phyloP scores from a whole-genome alignment of 2,113 vertebrate genomes.

The Emydura subglobosa region DNA sequence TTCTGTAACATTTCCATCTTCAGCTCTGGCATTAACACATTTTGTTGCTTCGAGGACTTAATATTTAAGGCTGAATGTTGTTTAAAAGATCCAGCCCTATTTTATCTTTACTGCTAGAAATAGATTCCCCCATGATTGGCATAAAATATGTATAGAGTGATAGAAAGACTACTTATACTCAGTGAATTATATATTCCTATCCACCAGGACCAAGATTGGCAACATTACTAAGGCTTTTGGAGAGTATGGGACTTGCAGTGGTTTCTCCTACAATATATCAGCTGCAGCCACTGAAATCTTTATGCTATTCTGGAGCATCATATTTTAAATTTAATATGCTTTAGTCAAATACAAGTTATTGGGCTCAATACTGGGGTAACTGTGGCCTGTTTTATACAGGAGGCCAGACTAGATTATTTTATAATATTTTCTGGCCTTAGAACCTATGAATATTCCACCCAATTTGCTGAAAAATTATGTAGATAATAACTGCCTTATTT shows the following conservation, averaged over 20 bases:
- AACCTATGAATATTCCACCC: not conserved
- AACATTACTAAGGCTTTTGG: constrained; percentile 41
- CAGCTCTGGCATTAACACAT: constrained; percentile 22
- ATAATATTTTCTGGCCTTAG: not conserved
- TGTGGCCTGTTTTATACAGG: fast-evolving
- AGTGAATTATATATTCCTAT: constrained; percentile 42
- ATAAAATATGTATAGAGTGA: constrained; percentile 72
- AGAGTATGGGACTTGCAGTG: not conserved
- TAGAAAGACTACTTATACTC: constrained; percentile 68
- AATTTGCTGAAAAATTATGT: not conserved
- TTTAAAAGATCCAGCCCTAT: constrained; percentile 59
- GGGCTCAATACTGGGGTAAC: not conserved
- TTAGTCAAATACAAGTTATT: not conserved
- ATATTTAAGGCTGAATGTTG: constrained; percentile 66
- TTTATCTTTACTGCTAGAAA: constrained; percentile 60
- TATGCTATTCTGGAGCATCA: not conserved
- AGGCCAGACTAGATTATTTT: not conserved
- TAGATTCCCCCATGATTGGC: constrained; percentile 43
- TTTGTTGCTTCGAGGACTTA: constrained; percentile 52
- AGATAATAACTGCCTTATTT: not conserved
- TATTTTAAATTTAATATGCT: not conserved
- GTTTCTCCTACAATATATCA: not conserved
- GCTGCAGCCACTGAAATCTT: not conserved
- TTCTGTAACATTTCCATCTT: constrained; percentile 12
- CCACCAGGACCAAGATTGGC: constrained; percentile 30